Percentiles rank a stretch among this genome's conserved stretches.
Evolutionary conservation across 2,888 invertebrate species (phyloP).

Genomic region (Cheilosia vulpina): DNA sequence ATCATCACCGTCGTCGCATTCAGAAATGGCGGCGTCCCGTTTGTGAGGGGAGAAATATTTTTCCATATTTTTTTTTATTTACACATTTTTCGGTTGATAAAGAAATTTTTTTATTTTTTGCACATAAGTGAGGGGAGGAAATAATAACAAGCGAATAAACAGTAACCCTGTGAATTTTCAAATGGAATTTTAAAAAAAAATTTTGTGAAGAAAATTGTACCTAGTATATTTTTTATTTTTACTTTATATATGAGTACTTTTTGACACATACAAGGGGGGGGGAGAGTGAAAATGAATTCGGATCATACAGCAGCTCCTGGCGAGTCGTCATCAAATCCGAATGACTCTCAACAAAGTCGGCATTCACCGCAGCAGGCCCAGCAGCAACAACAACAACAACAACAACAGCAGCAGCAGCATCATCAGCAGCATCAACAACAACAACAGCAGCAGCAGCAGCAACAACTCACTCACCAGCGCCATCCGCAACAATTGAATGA

Average conservation of each 20-base stretch:
- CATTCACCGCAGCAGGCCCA: slow-evolving; percentile 71
- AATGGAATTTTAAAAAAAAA: background rate
- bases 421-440: slow-evolving; percentile 81
- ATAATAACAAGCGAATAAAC: slow-evolving; percentile 1
- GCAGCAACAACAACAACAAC: slow-evolving; percentile 57
- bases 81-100: slow-evolving; percentile 49
- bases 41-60: slow-evolving; percentile 70
- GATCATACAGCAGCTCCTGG: slow-evolving; percentile 71
- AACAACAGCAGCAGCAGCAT: slow-evolving; percentile 77
- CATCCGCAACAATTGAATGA: slow-evolving; percentile 77
- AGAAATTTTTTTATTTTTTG: slow-evolving; percentile 13
- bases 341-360: slow-evolving; percentile 74
- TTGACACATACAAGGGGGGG: slow-evolving; percentile 13
- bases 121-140: slow-evolving; percentile 18
- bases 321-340: slow-evolving; percentile 72
- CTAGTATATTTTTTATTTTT: background rate
- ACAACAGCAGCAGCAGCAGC: slow-evolving; percentile 82
- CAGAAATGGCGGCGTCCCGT: slow-evolving; percentile 70
- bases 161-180: slow-evolving; percentile 8
- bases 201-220: slow-evolving; percentile 3
- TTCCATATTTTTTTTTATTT: slow-evolving; percentile 61
- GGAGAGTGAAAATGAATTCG: slow-evolving; percentile 68
- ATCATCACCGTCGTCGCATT: slow-evolving; percentile 61
- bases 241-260: slow-evolving; percentile 23
- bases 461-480: slow-evolving; percentile 85